phyloP scores from a whole-genome alignment of 2,888 invertebrate genomes.

The Rotaria socialis region DNA sequence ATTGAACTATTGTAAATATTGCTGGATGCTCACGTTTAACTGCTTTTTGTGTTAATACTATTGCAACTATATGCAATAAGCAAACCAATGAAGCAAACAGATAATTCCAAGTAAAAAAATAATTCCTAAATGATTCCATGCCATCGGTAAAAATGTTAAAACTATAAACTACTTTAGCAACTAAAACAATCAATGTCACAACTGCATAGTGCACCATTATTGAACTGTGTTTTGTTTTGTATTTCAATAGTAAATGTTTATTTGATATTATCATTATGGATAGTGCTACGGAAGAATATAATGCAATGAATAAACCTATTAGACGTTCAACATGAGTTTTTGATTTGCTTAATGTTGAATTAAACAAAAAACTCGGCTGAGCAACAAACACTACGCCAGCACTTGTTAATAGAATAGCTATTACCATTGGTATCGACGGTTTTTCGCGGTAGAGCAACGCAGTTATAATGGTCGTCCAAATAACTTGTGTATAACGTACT shows the following conservation, averaged over 20 bases:
- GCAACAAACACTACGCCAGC: neutral
- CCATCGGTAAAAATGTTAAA: neutral
- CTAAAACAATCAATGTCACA: neutral
- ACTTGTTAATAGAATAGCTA: neutral
- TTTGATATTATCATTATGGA: neutral
- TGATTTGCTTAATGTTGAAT: neutral
- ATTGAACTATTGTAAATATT: neutral
- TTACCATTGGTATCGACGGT: neutral
- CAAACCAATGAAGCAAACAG: neutral
- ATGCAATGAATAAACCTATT: neutral
- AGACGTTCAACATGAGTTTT: neutral
- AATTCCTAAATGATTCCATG: neutral
- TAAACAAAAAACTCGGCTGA: neutral
- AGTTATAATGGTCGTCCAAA: neutral
- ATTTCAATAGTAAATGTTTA: neutral
- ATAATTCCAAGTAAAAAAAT: neutral
- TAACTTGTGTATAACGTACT: neutral
- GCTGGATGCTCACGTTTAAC: neutral
- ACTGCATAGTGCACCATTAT: neutral
- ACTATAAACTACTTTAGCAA: neutral
- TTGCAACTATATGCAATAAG: neutral
- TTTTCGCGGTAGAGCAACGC: neutral
- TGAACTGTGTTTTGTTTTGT: conserved; percentile 8
- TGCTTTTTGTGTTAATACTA: neutral
- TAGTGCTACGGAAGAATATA: neutral